Evolutionary conservation across 2,113 vertebrate genomes (phyloP), one percentile per base, ranked within the genome.

Genomic region (Halichoerus grypus): DNA sequence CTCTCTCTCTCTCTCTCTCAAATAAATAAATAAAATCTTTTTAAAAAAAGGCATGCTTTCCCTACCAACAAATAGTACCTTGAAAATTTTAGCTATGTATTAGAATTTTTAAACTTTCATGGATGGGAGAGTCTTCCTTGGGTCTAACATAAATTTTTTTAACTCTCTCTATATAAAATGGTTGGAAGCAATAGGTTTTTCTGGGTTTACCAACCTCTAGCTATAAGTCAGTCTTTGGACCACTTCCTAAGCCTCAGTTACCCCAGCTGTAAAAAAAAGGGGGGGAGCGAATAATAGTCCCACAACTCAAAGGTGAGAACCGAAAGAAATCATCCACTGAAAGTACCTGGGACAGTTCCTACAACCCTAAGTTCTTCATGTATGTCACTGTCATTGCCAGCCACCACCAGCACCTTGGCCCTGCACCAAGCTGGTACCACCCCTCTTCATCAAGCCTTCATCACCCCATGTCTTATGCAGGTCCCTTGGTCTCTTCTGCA

Each of bases 381-480:
- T 5, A 19, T 16, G 11, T 61, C n/a, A 26, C 21, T 24, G 3
- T 12, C 31, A 3, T 24, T 2, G 3, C 18, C 28, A 63, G 49
- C 39, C 18, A 2, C 16, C 24, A 4, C 39, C 39, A 21, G 7
- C 7, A 14, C 28, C 8, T 55, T 13, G 18, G 5, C 39, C 19
- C 1, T 49, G 28, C 46, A 87, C 22, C 26, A 49, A 18, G 33
- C 31, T 49, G 51, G 5, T 1, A 19, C 14, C 92, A 10, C 11
- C 5, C 11, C 87, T 91, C 14, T 5, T 26, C 22, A 81, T 10
- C 11, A 12, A 57, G 21, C 9, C 7, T 57, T 63, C 46, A 3
- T 28, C 7, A 5, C 13, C n/a, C 5, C 4, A 16, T 8, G 2
- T 2, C 14, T 81, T 36, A 26, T 1, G 0, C 0, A 36, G 33